Base-by-base conservation (phyloP, 2,888 invertebrate species). In the Aspidiotus rigidus region DNA sequence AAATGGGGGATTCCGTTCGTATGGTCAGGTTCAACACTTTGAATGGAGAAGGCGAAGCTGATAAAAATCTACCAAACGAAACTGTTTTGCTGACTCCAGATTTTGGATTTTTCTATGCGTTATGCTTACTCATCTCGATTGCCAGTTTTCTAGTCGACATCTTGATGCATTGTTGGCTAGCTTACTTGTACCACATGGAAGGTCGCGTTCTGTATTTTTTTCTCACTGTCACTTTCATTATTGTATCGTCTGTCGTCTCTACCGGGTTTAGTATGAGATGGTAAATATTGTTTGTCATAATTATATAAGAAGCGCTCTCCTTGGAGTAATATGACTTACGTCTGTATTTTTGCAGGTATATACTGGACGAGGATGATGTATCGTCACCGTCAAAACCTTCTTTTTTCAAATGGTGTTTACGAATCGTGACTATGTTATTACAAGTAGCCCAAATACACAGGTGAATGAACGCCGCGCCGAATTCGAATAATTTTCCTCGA, bases 81-180 rank as follows among this genome's bases (percentile, higher is more conserved):
- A 11, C 44, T 15, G 41, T 81, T 1, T 54, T 8, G 61, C 62
- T 28, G 17, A 54, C 61, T 44, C 40, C 69, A 7, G 62, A 69
- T 41, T 69, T 69, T 49, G 62, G 69, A 7, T 42, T 69, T 8
- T 69, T 69, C 39, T 69, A 69, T 41, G 62, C 54, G n/a, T 39
- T 69, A 16, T 69, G 69, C 41, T 69, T 69, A 2, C 11, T 69
- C 3, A 62, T 61, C 11, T 69, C 69, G 11, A 69, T 69, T 7
- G 15, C 62, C 7, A 62, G 62, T 17, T 69, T 69, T 41, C 17
- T 40, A 0, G 62, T 17, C 10, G 69, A 69, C 53, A 53, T 69
- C 16, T 13, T 62, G 2, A 28, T 69, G 55, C 69, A 69, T 62
- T 69, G 69, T 13, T 62, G 61, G 69, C 41, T 69, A 42, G 69